These are phyloP conservation scores for Cettia cetti DNA, from an alignment of 2,113 vertebrate species.

Conservation along the genomic window DNA sequence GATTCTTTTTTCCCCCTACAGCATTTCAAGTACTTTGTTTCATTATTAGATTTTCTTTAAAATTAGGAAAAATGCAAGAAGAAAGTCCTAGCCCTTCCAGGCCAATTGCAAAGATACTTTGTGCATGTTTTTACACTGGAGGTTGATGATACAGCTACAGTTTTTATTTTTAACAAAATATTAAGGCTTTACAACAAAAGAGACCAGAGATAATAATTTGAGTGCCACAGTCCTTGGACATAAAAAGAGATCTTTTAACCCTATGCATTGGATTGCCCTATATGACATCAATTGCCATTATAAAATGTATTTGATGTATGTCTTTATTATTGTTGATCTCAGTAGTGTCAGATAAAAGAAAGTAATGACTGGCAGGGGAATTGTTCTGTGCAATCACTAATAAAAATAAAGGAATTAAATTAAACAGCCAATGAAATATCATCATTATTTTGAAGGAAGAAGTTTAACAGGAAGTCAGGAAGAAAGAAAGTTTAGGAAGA, in stretches of 20 bases:
- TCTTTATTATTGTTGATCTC: not conserved
- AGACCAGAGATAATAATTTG: not conserved
- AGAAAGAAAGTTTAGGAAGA: not conserved
- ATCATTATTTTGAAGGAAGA: not conserved
- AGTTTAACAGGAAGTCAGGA: not conserved
- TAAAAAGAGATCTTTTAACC: not conserved
- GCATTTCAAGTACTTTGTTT: constrained; percentile 52
- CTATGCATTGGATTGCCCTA: not conserved
- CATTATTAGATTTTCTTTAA: constrained; percentile 32
- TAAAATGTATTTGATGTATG: not conserved
- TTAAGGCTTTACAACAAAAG: not conserved
- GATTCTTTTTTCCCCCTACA: not conserved
- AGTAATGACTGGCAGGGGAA: not conserved
- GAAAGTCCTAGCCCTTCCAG: not conserved
- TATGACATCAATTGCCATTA: not conserved
- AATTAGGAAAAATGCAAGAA: not conserved
- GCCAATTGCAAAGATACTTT: constrained; percentile 16
- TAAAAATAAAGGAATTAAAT: not conserved
- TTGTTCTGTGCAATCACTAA: not conserved
- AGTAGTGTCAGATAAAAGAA: not conserved
- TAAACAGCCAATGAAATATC: not conserved
- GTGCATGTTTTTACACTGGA: not conserved
- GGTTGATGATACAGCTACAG: not conserved
- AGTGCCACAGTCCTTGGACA: not conserved
- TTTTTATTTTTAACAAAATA: not conserved